Base-by-base conservation (phyloP, 2,888 invertebrate species). In the Dolichomitus sp. region DNA sequence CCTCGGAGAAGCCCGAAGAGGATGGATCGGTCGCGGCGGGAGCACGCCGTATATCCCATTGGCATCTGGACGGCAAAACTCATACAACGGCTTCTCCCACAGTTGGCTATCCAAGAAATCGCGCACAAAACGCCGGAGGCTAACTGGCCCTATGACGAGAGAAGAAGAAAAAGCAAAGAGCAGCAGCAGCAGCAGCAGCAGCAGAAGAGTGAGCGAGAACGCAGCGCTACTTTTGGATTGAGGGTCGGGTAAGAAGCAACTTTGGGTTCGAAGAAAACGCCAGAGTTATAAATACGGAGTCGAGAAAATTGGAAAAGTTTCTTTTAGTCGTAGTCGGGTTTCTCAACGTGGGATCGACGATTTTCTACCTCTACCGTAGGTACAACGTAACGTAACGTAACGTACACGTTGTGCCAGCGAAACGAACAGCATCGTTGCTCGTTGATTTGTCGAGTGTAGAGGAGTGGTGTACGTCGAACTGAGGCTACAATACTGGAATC, bases 221-320 rank as follows among this genome's bases (percentile, higher is more conserved):
- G 76, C 27, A n/a, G 52, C 5, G 80, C 74, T 37, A 73, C 54
- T 79, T 80, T 72, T 59, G 52, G 76, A 63, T 40, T 14, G 61
- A 80, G 69, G 27, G 57, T 61, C 63, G 52, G 65, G 17, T 42
- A 50, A 45, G 63, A 79, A 61, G 69, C 33, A 48, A 77, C 54
- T 50, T 70, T 19, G 30, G 45, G 61, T 61, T 74, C 68, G 70
- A 52, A 78, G 78, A 79, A 85, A 84, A 75, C 52, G 30, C 37
- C 78, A 70, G 84, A 85, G 88, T 89, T 90, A 91, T 90, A 90
- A 91, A 91, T 90, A 91, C 88, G 76, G 87, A 87, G 85, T 84
- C 80, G 80, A 86, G 86, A 90, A 91, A 91, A 91, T 90, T 91
- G 87, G 89, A 91, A 90, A 89, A 89, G 90, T 90, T 87, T 59